Conservation (phyloP, 2,113 vertebrate genomes). For the Bostrychus sinensis region DNA sequence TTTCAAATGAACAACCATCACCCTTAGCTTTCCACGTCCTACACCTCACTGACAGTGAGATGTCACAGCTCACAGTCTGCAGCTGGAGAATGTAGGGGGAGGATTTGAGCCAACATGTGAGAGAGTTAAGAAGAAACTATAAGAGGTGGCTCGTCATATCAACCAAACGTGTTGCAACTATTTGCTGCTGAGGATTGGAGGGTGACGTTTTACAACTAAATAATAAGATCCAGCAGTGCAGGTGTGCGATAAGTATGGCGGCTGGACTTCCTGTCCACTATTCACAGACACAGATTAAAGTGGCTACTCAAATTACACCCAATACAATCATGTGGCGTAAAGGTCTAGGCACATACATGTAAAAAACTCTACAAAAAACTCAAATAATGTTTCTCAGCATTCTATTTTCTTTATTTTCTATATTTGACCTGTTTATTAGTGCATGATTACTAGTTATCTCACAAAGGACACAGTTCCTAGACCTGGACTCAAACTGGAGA, state of each 20-base stretch:
- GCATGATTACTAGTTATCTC: no score
- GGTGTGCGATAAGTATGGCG: slow-evolving; percentile 5
- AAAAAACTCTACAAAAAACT: no score
- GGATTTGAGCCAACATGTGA: slow-evolving; percentile 6
- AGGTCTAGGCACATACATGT: not conserved
- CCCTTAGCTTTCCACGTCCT: not conserved
- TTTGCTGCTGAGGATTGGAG: not conserved
- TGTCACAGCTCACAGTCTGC: slow-evolving; percentile 6
- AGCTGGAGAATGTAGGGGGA: slow-evolving; percentile 41
- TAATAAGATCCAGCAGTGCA: not conserved
- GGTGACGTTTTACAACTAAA: not conserved
- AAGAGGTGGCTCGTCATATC: slow-evolving; percentile 8
- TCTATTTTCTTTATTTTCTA: no score
- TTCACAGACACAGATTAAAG: slow-evolving; percentile 1
- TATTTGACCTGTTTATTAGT: no score
- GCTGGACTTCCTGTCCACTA: not conserved
- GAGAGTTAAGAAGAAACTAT: slow-evolving; percentile 1
- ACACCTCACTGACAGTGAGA: slow-evolving; percentile 7
- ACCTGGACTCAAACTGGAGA: no score
- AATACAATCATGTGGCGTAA: no score
- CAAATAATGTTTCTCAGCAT: no score
- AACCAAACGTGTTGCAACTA: not conserved
- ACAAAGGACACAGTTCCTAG: no score
- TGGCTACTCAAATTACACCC: not conserved
- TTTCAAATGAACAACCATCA: not conserved